These are phyloP conservation scores for Taphrorychus bicolor DNA, from an alignment of 2,888 invertebrate genomes.

Conservation along the genomic window DNA sequence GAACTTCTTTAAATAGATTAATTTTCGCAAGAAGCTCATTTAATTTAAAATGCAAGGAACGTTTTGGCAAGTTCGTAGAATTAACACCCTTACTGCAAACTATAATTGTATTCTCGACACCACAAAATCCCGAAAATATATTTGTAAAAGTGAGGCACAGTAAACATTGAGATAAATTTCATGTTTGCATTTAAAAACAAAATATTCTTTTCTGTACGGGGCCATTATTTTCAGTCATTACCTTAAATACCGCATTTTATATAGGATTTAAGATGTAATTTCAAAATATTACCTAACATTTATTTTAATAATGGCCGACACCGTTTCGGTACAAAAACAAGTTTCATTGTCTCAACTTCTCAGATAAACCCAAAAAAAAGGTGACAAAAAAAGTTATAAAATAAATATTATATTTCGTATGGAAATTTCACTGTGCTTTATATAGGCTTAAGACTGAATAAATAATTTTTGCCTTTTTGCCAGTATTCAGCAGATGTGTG, in stretches of 20 bases:
- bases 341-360: background rate
- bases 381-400: background rate
- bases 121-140: conserved; percentile 14
- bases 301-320: conserved; percentile 21
- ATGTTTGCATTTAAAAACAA: conserved; percentile 18
- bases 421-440: conserved; percentile 4
- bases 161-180: conserved; percentile 18
- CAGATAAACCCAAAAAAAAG: background rate
- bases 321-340: background rate
- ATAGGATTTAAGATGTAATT: conserved; percentile 17
- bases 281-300: conserved; percentile 21
- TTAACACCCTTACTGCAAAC: background rate
- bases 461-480: conserved; percentile 13
- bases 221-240: conserved; percentile 13
- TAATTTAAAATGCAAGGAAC: conserved; percentile 7
- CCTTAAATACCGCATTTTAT: conserved; percentile 20
- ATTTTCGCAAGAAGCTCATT: conserved; percentile 10
- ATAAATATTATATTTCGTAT: background rate
- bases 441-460: conserved; percentile 7
- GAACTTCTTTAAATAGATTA: conserved; percentile 17
- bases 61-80: conserved; percentile 14
- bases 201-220: conserved; percentile 11
- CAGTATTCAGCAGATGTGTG: conserved; percentile 17
- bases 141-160: conserved; percentile 4
- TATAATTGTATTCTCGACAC: conserved; percentile 5